Base-by-base conservation (phyloP, 2,797 vertebrate species). In the Gephyroberyx darwinii region DNA sequence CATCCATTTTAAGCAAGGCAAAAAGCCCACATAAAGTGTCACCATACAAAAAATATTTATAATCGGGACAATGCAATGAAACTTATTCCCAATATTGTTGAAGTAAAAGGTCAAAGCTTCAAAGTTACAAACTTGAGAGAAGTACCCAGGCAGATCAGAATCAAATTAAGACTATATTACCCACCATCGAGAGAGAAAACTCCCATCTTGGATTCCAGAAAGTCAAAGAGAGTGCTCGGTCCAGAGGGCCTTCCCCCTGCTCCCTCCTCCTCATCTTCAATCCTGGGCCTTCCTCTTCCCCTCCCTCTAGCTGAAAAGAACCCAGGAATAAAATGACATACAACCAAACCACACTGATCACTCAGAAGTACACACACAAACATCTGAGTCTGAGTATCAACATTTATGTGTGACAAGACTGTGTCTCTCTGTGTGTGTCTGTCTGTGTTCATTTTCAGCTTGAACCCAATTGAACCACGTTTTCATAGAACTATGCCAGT, bases 121-220 rank as follows among this genome's bases (percentile, higher is more conserved):
- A 57, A 13, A 3, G 13, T 43, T 20, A 17, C 17, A 9, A 47
- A 66, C 30, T 45, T 50, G n/a, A 41, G 31, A 64, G n/a, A 51
- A 10, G 4, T 5, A 20, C 5, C 0, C 13, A 26, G 20, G 14
- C n/a, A 62, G 8, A 57, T 67, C 8, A 47, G 10, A 71, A 69
- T 66, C 13, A 62, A 58, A 69, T 20, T 4, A 4, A 16, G 17
- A 65, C 12, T 8, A 48, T 5, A 71, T 53, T 48, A 86, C 87
- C 78, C 90, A 99, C 98, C 97, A 87, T 98, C 96, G 86, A 98
- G 86, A 77, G 94, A 95, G 79, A 99, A 94, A 79, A 94, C 95
- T 66, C 97, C 97, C 96, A 99, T 99, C 92, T 99, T 99, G 54
- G 97, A 98, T 88, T 99, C 97, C 77, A 99, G 89, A 88, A 99